phyloP scores from a whole-genome alignment of 2,113 vertebrate species.

The Coracopsis vasa region DNA sequence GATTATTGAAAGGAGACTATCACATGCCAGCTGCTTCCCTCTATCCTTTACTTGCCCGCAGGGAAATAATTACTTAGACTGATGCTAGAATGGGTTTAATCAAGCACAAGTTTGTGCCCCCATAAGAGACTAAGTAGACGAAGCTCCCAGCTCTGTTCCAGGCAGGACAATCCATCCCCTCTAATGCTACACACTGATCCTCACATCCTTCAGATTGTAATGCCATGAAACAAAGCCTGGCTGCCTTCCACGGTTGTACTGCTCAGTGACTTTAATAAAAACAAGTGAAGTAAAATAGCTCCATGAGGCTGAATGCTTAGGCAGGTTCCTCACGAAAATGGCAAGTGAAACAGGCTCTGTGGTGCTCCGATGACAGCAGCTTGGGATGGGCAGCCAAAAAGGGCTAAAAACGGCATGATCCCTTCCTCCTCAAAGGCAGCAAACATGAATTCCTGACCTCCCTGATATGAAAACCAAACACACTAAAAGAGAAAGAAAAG shows the following conservation, averaged over 20 bases:
- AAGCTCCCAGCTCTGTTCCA: neutral
- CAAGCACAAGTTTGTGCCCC: neutral
- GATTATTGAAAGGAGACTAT: neutral
- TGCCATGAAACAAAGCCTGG: neutral
- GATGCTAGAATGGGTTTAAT: neutral
- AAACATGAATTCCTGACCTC: conserved; percentile 33
- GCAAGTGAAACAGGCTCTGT: neutral
- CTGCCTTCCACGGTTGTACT: neutral
- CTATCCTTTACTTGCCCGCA: neutral
- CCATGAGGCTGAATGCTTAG: neutral
- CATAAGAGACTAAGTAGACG: neutral
- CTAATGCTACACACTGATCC: neutral
- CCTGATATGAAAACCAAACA: conserved; percentile 17
- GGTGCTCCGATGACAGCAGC: neutral
- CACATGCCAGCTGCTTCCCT: neutral
- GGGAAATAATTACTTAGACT: neutral
- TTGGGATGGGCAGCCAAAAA: neutral
- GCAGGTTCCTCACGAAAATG: neutral
- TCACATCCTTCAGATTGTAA: neutral
- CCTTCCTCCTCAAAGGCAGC: neutral
- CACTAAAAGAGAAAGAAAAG: neutral
- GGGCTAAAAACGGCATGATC: neutral
- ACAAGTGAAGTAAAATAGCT: neutral
- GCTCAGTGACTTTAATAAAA: conserved; percentile 14
- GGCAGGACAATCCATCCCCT: neutral